Conservation (phyloP, 2,797 vertebrate species). For the Lithobates sylvaticus region DNA sequence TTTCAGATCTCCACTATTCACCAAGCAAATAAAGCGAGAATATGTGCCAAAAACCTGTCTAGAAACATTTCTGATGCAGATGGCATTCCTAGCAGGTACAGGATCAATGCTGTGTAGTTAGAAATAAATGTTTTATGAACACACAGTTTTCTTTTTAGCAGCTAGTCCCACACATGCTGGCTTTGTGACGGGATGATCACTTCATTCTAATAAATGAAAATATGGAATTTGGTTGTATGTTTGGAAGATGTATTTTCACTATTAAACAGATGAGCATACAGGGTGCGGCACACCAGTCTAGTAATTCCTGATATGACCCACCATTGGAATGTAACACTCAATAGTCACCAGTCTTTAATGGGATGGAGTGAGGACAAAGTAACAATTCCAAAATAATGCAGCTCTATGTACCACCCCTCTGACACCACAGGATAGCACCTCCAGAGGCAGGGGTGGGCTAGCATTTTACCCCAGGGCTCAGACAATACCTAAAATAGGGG, state of each 20-base stretch:
- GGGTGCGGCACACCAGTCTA: too few species aligned
- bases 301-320: too few species aligned
- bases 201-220: not conserved
- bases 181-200: not conserved
- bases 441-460: too few species aligned
- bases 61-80: constrained; percentile 29
- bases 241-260: not conserved
- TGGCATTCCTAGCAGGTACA: constrained; percentile 15
- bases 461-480: too few species aligned
- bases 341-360: too few species aligned
- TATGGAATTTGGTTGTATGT: not conserved
- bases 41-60: constrained; percentile 29
- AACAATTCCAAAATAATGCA: too few species aligned
- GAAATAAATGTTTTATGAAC: constrained; percentile 30
- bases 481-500: too few species aligned
- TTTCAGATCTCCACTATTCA: constrained; percentile 10
- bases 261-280: not conserved
- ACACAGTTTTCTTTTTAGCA: not conserved
- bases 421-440: too few species aligned
- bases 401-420: too few species aligned
- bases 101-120: not conserved
- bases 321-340: too few species aligned
- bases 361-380: too few species aligned
- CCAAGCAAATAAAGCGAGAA: constrained; percentile 27
- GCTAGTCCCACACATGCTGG: not conserved